phyloP scores from a whole-genome alignment of 2,113 vertebrate species.

The Carettochelys insculpta region DNA sequence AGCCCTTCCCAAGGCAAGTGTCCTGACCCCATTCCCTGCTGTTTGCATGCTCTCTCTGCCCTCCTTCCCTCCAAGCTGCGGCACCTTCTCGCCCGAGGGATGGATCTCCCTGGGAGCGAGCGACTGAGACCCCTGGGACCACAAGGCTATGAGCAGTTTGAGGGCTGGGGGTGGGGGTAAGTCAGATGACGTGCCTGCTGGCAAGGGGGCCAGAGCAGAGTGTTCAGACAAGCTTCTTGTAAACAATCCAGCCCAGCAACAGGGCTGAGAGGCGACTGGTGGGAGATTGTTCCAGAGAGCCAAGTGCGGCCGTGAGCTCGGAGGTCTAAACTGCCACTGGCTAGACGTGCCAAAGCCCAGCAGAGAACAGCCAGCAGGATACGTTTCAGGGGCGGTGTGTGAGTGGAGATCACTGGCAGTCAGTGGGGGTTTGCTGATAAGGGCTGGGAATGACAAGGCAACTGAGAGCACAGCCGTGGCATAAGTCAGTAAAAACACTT shows the following conservation, averaged over 20 bases:
- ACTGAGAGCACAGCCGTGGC: background rate
- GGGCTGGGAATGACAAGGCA: background rate
- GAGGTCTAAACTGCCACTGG: background rate
- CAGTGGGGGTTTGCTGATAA: background rate
- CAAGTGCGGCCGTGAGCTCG: background rate
- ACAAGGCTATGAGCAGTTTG: conserved; percentile 51
- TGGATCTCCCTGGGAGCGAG: background rate
- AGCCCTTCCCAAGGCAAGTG: background rate
- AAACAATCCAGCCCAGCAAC: background rate
- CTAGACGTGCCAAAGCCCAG: background rate
- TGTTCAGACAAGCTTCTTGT: background rate
- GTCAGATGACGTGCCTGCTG: too few relatives aligned
- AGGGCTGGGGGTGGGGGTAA: too few relatives aligned
- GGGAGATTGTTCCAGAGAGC: background rate
- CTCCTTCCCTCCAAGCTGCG: background rate
- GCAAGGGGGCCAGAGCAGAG: background rate
- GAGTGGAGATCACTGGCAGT: background rate
- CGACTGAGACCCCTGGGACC: background rate
- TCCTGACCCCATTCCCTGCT: background rate
- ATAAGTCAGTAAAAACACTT: background rate
- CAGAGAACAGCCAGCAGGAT: background rate
- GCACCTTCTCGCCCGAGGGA: background rate
- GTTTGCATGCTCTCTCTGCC: background rate
- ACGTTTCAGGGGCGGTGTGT: background rate
- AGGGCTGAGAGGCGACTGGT: background rate